A percentile compares a stretch with the other conserved stretches of the same genome.
Conservation (phyloP, 2,888 invertebrate species). For the Drepana falcataria region DNA sequence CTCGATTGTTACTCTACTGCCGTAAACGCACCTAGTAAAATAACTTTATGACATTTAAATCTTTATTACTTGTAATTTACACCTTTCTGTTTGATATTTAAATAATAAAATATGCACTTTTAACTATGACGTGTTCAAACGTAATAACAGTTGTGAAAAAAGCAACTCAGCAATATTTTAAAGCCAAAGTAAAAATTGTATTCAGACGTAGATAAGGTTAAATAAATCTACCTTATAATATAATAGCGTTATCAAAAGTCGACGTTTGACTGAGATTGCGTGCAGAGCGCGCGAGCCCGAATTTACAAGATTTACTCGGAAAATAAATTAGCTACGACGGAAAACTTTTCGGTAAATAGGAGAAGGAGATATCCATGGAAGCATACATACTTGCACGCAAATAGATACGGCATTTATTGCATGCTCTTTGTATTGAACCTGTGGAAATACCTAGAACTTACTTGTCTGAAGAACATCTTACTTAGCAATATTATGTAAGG, state of each 20-base stretch:
- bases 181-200: slow-evolving; percentile 26
- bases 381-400: slow-evolving; percentile 13
- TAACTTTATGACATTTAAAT: neutral
- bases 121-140: neutral
- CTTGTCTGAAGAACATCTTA: too few relatives aligned
- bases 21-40: too few relatives aligned
- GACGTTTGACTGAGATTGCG: slow-evolving; percentile 70
- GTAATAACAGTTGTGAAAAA: slow-evolving; percentile 1
- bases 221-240: slow-evolving; percentile 45
- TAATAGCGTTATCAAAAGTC: slow-evolving; percentile 70
- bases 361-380: slow-evolving; percentile 33
- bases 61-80: neutral
- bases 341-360: slow-evolving; percentile 71
- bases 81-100: neutral
- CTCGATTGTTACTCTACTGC: too few relatives aligned
- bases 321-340: slow-evolving; percentile 74
- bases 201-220: slow-evolving; percentile 31
- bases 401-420: slow-evolving; percentile 15
- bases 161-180: slow-evolving; percentile 2
- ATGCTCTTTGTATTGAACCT: neutral
- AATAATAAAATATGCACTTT: neutral
- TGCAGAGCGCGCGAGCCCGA: slow-evolving; percentile 62
- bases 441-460: too few relatives aligned
- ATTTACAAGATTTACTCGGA: slow-evolving; percentile 73
- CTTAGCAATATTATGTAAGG: too few relatives aligned